Conservation (phyloP, 2,113 vertebrate genomes). For the Nothoprocta perdicaria region DNA sequence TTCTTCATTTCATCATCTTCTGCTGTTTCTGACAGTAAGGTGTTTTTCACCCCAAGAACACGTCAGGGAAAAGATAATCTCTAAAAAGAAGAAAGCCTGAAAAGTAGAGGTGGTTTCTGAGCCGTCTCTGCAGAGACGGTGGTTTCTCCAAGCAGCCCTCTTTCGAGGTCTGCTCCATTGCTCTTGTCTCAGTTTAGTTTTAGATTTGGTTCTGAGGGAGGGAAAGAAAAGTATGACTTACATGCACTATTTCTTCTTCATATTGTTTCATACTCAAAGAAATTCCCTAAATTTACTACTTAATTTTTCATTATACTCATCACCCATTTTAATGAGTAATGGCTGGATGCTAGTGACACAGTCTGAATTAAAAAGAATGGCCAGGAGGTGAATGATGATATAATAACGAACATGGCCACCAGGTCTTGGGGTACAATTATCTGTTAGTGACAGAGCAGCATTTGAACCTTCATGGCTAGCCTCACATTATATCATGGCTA, state of each 20-base stretch:
- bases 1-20: not conserved
- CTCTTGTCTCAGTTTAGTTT: not conserved
- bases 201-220: not conserved
- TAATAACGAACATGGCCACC: not conserved
- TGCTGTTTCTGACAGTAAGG: not conserved
- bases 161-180: not conserved
- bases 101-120: not conserved
- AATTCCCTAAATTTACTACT: not conserved
- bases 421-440: fast-evolving
- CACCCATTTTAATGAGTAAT: not conserved
- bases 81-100: not conserved
- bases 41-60: not conserved
- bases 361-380: not conserved
- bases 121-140: not conserved
- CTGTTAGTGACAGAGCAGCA: not conserved
- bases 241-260: not conserved
- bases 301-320: not conserved
- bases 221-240: not conserved
- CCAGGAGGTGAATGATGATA: not conserved
- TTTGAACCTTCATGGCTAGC: not conserved
- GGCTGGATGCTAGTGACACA: not conserved
- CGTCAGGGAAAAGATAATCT: not conserved
- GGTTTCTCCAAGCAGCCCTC: not conserved
- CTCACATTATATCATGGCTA: not conserved
- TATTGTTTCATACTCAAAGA: not conserved